Base-by-base conservation (phyloP, 2,113 vertebrate species). In the Mastomys natalensis region DNA sequence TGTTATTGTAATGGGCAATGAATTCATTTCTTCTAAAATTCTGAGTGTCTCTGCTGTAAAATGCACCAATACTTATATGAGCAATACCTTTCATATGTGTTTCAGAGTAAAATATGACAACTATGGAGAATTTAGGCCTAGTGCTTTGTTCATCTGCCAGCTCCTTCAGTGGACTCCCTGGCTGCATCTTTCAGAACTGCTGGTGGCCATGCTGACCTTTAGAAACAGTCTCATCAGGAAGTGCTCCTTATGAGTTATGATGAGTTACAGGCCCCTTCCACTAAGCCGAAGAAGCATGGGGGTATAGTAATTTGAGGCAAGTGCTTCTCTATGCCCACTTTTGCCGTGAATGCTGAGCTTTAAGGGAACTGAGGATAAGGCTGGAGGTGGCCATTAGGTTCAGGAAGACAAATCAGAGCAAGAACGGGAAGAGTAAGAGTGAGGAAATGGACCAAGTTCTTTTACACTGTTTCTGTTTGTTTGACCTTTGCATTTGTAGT, bases 171-270 rank as follows among this genome's bases (percentile, higher is more conserved):
- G 37, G 2, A 29, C 17, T 22, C n/a, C 19, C 31, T 7, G 4
- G 31, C 43, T 2, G 34, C 21, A 17, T 21, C 17, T n/a, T 21
- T 22, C 4, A 66, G 34, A 37, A 31, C 21, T 24, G 26, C 13
- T 0, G 3, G 31, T 29, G 22, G 8, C 1, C 4, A 15, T 17
- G 5, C 10, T n/a, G 48, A 29, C 55, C 60, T 31, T 22, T 12
- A 40, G 81, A 53, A 24, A n/a, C n/a, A 0, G 84, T 17, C 4
- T 10, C 12, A 4, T 45, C 3, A 1, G 6, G 2, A 84, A 45
- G 12, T 16, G 4, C 3, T 4, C 1, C 4, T 2, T 7, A n/a
- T 60, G 21, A 4, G 1, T 1, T 64, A 13, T 12, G 0, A 80
- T n/a, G 21, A 3, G n/a, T n/a, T 8, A 1, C 40, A 80, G 29